Base-by-base conservation (phyloP, 2,888 invertebrate genomes). In the Protonemura montana region DNA sequence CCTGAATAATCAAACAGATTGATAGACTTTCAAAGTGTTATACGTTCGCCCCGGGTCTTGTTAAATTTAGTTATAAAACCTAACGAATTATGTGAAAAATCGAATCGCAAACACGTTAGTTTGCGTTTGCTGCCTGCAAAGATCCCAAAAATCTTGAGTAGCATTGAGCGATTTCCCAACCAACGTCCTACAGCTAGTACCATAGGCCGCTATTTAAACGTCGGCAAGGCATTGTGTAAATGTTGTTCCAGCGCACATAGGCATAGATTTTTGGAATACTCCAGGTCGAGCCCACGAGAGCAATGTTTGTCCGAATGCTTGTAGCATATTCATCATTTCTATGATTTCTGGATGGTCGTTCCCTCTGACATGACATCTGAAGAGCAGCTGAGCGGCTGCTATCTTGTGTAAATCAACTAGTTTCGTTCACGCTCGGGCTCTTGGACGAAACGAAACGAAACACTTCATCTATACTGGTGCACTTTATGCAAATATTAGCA, bases 401-500 rank as follows among this genome's bases (percentile, higher is more conserved):
- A 81, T 81, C 81, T 81, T 81, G 81, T 81, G 81, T 81, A 81
- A 81, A 29, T 29, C 81, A 29, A 27, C 30, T 28, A 27, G 81
- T 81, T 30, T n/a, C 10, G 28, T 81, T 30, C 30, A 28, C 81
- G 28, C 81, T 81, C 28, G 6, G 81, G 27, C 59, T 59, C 59
- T 59, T 25, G 78, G 78, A 26, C 78, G 78, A 78, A n/a, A 76
- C 76, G 26, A 80, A n/a, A 80, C 26, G 16, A 27, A 27, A 81
- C 81, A 30, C 29, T 81, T 81, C 81, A 81, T 29, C 81, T 28
- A 27, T n/a, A 30, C 81, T 81, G n/a, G 28, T 81, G 30, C 81
- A 78, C 27, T 81, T 81, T 81, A 81, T 81, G 81, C 81, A 29
- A 81, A 81, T 81, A 81, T 81, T 81, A 29, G 81, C n/a, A 16